Evolutionary conservation across 2,888 invertebrate genomes (phyloP).

Genomic region (Baccha elongata): DNA sequence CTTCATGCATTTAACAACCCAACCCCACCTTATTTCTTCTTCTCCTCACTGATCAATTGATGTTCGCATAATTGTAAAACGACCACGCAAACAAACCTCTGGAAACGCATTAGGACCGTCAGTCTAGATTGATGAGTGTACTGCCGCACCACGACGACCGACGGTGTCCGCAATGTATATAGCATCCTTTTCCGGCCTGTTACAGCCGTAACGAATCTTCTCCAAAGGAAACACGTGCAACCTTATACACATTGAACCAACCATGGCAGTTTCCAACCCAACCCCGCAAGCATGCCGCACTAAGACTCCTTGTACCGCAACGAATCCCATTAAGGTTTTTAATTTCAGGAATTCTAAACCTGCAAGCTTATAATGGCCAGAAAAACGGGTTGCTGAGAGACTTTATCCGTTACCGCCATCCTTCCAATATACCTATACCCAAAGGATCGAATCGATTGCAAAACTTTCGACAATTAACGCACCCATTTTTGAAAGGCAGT

Average conservation of each 20-base stretch:
- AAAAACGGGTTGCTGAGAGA: neutral
- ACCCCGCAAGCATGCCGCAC: slow-evolving; percentile 28
- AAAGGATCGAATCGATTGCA: slow-evolving; percentile 37
- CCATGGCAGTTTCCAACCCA: neutral
- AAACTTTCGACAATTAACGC: slow-evolving; percentile 64
- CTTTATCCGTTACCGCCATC: neutral
- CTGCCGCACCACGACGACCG: slow-evolving; percentile 51
- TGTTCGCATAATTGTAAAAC: slow-evolving; percentile 73
- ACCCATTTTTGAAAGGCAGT: slow-evolving; percentile 36
- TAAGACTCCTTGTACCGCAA: slow-evolving; percentile 63
- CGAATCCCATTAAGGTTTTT: slow-evolving; percentile 70
- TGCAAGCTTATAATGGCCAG: slow-evolving; percentile 33
- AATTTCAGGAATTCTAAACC: slow-evolving; percentile 55
- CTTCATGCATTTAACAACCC: slow-evolving; percentile 10
- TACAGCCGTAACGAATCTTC: slow-evolving; percentile 69
- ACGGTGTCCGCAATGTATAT: slow-evolving; percentile 13
- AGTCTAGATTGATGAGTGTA: slow-evolving; percentile 68
- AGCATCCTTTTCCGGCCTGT: slow-evolving; percentile 50
- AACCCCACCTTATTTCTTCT: neutral
- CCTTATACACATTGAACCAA: slow-evolving; percentile 41
- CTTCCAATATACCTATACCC: too few species aligned
- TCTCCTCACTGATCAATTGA: slow-evolving; percentile 48
- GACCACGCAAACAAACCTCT: slow-evolving; percentile 73
- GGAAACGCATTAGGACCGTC: slow-evolving; percentile 71
- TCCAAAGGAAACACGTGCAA: slow-evolving; percentile 70